phyloP scores from a whole-genome alignment of 2,888 invertebrate species.

The Ormyrus thymus region DNA sequence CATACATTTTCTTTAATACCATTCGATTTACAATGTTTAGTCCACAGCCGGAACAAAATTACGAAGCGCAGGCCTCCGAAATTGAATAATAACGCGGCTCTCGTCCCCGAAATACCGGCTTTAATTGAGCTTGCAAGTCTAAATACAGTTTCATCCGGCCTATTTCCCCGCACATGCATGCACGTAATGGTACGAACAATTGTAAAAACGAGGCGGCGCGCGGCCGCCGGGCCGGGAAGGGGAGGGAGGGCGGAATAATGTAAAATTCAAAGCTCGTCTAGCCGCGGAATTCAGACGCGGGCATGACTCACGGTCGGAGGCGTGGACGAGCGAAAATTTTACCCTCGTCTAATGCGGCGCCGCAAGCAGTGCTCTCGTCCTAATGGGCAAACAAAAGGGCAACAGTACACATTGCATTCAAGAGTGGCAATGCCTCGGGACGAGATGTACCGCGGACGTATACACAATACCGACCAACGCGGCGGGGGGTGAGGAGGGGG shows the following conservation, averaged over 20 bases:
- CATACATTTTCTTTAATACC: too few relatives aligned
- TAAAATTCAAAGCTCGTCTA: slow-evolving; percentile 48
- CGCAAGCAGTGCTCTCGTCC: slow-evolving; percentile 14
- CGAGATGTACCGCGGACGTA: background rate
- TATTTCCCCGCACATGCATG: background rate
- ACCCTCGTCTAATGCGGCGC: slow-evolving; percentile 36
- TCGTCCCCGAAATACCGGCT: too few relatives aligned
- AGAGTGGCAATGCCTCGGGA: slow-evolving; percentile 33
- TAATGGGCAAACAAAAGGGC: slow-evolving; percentile 56
- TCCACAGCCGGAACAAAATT: too few relatives aligned
- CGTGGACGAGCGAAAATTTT: slow-evolving; percentile 26
- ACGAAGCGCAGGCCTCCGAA: too few relatives aligned
- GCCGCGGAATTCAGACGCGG: slow-evolving; percentile 1
- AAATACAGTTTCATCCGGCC: background rate
- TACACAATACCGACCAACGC: background rate
- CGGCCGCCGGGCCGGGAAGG: background rate
- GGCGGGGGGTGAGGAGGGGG: background rate
- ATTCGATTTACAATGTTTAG: too few relatives aligned
- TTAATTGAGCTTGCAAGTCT: too few relatives aligned
- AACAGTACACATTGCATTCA: slow-evolving; percentile 47
- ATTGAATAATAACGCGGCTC: too few relatives aligned
- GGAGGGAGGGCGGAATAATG: background rate
- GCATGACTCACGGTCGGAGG: slow-evolving; percentile 2
- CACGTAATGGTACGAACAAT: background rate
- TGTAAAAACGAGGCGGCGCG: background rate